Evolutionary conservation across 2,888 invertebrate genomes (phyloP), one percentile per base, ranked within the genome.

Genomic region (Octonoba sinensis): DNA sequence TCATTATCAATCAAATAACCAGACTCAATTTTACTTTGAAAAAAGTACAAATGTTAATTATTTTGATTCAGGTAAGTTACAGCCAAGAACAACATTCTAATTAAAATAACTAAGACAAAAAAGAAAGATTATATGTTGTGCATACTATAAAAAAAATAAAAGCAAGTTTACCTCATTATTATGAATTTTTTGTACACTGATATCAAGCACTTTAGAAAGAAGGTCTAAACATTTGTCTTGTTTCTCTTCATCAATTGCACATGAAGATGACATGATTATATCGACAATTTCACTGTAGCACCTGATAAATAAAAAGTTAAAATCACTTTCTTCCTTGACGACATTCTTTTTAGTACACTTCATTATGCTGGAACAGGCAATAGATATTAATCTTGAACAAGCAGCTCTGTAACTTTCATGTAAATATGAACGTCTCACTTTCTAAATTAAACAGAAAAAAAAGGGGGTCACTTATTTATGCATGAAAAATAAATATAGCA

Each of bases 241-340:
- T 46, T 59, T 69, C 6, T 69, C 60, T 18, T 67, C 15, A 60
- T 76, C 76, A 54, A 76, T 36, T n/a, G 6, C 36, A 24, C 36
- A 69, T 13, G 60, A n/a, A 44, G 76, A 24, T 24, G 44, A 60
- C 1, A 27, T 60, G 15, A 73, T 49, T 11, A 73, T 60, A 54
- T 79, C 72, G 15, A 79, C 54, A 8, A 66, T 46, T 59, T 67
- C 57, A 4, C n/a, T 54, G 13, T 73, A 79, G 18, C 72, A 79
- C 12, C 44, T 36, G 22, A 79, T 60, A 20, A 73, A 62, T 46
- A 20, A 16, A 51, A 18, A 54, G 22, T 24, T 60, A 20, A 22
- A 16, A 60, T 16, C 18, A 20, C 44, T 44, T 27, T 57, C 22
- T 16, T n/a, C 24, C 11, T 51, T 27, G 16, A 36, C 60, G 0